phyloP scores from a whole-genome alignment of 2,797 vertebrate species.

The Cryptoprocta ferox region DNA sequence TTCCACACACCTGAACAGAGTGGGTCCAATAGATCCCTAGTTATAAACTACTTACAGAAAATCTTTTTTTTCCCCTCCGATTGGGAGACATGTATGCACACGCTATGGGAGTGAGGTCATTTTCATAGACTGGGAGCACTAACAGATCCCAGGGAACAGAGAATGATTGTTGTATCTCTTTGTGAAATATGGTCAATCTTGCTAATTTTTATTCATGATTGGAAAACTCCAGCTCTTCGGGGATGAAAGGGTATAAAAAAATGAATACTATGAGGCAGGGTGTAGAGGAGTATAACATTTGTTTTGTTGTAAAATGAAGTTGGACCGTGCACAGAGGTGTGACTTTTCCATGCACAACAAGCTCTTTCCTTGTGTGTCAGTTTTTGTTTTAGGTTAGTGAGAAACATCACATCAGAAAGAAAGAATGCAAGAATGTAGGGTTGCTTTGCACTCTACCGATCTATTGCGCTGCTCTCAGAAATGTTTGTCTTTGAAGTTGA shows the following conservation, averaged over 20 bases:
- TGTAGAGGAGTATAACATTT: neutral
- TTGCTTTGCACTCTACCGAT: neutral
- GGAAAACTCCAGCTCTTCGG: neutral
- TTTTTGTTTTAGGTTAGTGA: constrained; percentile 49
- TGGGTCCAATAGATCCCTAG: neutral
- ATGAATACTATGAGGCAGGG: neutral
- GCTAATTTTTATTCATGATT: neutral
- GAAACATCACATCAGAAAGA: constrained; percentile 56
- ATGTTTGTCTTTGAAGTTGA: constrained; percentile 8
- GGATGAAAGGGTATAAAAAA: neutral
- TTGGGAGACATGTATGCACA: neutral
- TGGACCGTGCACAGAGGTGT: neutral
- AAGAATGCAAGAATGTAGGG: constrained; percentile 55
- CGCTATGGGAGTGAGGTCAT: neutral
- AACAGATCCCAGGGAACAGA: neutral
- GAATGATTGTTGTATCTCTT: neutral
- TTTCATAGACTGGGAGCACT: neutral
- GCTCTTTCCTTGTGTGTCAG: neutral
- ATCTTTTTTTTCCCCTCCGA: rapidly evolving
- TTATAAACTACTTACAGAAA: neutral
- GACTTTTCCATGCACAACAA: constrained; percentile 7
- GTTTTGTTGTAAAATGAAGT: constrained; percentile 12
- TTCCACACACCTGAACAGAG: neutral
- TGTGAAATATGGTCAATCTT: neutral
- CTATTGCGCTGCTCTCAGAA: constrained; percentile 44